Conservation (phyloP, 2,888 invertebrate genomes). For the Nemurella pictetii region DNA sequence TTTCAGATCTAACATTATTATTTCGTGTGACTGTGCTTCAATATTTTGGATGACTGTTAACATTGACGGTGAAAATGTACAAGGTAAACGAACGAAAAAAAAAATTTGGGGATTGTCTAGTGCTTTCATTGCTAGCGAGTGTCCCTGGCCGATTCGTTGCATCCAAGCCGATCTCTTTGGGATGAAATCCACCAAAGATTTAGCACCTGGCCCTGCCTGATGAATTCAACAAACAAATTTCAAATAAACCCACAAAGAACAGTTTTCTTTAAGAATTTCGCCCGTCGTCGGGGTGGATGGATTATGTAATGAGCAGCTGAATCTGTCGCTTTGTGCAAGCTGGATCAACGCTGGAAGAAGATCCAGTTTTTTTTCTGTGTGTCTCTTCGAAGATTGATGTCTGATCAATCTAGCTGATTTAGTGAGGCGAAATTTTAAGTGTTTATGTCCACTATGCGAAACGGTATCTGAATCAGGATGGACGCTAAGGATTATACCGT, state of each 20-base stretch:
- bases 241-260: constrained; percentile 7
- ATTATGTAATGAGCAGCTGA: not conserved
- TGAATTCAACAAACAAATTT: constrained; percentile 20
- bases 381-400: not conserved
- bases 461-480: too few species aligned
- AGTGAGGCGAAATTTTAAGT: not conserved
- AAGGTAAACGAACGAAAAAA: too few species aligned
- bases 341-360: not conserved
- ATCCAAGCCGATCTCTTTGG: constrained; percentile 11
- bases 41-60: too few species aligned
- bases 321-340: not conserved
- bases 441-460: not conserved
- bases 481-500: too few species aligned
- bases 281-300: not conserved
- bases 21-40: too few species aligned
- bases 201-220: constrained; percentile 16
- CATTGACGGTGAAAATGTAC: too few species aligned
- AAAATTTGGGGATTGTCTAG: too few species aligned
- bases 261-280: not conserved
- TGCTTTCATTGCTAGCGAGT: not conserved
- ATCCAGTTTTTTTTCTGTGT: not conserved
- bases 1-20: too few species aligned
- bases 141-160: not conserved
- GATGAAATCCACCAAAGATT: constrained; percentile 1
- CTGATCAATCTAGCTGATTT: not conserved